Conservation (phyloP, 2,888 invertebrate genomes). For the Hydriomena furcata region DNA sequence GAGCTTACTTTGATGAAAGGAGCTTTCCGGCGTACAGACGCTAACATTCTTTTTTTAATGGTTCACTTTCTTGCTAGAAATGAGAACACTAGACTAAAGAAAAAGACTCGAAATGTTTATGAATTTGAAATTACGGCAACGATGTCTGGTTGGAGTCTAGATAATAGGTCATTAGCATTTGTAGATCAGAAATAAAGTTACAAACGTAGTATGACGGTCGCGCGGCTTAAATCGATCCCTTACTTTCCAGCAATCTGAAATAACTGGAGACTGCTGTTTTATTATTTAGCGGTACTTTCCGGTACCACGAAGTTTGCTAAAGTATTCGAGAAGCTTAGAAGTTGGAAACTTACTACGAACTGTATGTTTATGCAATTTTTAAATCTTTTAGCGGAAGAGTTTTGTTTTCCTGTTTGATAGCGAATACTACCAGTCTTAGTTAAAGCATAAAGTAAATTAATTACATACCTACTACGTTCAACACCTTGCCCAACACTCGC, state of each 20-base stretch:
- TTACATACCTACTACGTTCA: too few relatives aligned
- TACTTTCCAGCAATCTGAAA: constrained; percentile 8
- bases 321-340: constrained; percentile 2
- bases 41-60: neutral
- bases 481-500: too few relatives aligned
- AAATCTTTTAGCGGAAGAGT: too few relatives aligned
- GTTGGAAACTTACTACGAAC: neutral
- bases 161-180: constrained; percentile 16
- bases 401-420: neutral
- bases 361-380: neutral
- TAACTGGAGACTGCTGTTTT: constrained; percentile 14
- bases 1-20: too few relatives aligned
- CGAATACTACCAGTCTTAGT: neutral
- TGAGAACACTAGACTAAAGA: neutral
- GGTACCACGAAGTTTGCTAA: constrained; percentile 1
- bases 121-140: neutral
- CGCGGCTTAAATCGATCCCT: constrained; percentile 20
- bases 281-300: constrained; percentile 14
- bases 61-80: neutral
- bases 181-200: constrained; percentile 14
- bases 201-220: constrained; percentile 6
- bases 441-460: too few relatives aligned
- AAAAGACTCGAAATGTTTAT: neutral
- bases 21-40: neutral
- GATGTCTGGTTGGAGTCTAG: constrained; percentile 13